phyloP scores from a whole-genome alignment of 2,797 vertebrate genomes.

The Aplochiton taeniatus region DNA sequence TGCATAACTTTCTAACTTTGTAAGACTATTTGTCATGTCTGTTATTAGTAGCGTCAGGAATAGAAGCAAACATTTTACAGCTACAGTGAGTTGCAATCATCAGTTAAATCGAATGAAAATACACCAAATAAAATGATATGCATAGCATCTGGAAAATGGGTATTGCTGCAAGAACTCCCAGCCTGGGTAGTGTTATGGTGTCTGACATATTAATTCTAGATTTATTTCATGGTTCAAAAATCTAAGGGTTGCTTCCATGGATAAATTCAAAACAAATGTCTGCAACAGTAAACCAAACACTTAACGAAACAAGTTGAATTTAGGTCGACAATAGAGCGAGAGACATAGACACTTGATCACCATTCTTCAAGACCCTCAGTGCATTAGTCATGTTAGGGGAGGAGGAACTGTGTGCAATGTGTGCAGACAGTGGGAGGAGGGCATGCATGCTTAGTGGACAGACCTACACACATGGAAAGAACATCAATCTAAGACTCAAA shows the following conservation, averaged over 20 bases:
- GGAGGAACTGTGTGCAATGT: slow-evolving; percentile 18
- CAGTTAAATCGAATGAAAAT: no score
- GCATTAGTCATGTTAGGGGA: slow-evolving; percentile 24
- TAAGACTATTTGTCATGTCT: no score
- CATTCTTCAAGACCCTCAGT: slow-evolving; percentile 36
- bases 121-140: no score
- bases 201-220: no score
- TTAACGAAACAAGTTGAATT: slow-evolving; percentile 46
- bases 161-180: no score
- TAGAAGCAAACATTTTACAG: no score
- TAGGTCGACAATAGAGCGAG: slow-evolving; percentile 25
- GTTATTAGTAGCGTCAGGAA: no score
- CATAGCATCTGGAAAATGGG: no score
- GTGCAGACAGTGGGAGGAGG: slow-evolving; percentile 42
- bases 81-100: no score
- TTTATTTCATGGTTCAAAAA: no score
- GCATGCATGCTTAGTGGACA: slow-evolving; percentile 37
- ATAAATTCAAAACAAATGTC: slow-evolving; percentile 48
- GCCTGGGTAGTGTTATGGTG: no score
- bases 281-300: slow-evolving; percentile 30
- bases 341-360: slow-evolving; percentile 25
- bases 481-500: slow-evolving; percentile 45
- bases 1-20: no score
- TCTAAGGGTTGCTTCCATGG: not conserved
- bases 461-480: slow-evolving; percentile 44